phyloP scores from a whole-genome alignment of 1,140 invertebrate species.

The Zaprionus inermis region DNA sequence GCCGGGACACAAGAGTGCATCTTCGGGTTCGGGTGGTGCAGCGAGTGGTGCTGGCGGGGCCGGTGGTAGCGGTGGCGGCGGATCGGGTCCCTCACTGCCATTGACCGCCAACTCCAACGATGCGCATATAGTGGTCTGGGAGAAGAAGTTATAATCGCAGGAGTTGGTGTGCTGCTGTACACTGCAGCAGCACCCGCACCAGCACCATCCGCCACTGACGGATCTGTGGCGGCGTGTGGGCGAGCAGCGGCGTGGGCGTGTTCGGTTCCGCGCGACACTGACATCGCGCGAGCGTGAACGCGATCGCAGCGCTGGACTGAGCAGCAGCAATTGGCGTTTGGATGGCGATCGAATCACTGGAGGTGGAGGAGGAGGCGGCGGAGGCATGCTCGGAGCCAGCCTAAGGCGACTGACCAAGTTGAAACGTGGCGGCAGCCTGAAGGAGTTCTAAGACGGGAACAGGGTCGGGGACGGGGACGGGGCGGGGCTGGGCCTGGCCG shows the following conservation, averaged over 20 bases:
- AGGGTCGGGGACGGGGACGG: too few species aligned
- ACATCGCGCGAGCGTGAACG: constrained; percentile 48
- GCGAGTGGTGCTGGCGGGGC: constrained; percentile 28
- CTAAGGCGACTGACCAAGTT: constrained; percentile 73
- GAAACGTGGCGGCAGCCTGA: constrained; percentile 77
- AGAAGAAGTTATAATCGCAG: constrained; percentile 91
- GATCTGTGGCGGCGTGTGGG: constrained; percentile 57
- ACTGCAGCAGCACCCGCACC: constrained; percentile 70
- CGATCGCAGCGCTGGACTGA: constrained; percentile 22
- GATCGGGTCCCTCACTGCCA: constrained; percentile 51
- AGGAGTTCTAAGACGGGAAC: constrained; percentile 61
- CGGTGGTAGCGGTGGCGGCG: constrained; percentile 18
- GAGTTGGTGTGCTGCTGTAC: constrained; percentile 80
- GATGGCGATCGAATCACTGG: constrained; percentile 20
- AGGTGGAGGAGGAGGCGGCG: constrained; percentile 8
- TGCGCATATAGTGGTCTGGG: constrained; percentile 95
- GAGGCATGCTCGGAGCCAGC: constrained; percentile 62
- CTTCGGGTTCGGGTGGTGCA: constrained; percentile 1
- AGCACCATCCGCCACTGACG: constrained; percentile 59
- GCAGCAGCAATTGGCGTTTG: constrained; percentile 27
- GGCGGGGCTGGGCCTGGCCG: background rate
- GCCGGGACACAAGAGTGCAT: constrained; percentile 79
- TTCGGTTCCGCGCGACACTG: constrained; percentile 72
- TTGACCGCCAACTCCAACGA: constrained; percentile 89
- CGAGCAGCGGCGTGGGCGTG: constrained; percentile 63